Evolutionary conservation across 2,797 vertebrate species (phyloP), one percentile per base, ranked within the genome.

Genomic region (Cossypha niveicapilla): DNA sequence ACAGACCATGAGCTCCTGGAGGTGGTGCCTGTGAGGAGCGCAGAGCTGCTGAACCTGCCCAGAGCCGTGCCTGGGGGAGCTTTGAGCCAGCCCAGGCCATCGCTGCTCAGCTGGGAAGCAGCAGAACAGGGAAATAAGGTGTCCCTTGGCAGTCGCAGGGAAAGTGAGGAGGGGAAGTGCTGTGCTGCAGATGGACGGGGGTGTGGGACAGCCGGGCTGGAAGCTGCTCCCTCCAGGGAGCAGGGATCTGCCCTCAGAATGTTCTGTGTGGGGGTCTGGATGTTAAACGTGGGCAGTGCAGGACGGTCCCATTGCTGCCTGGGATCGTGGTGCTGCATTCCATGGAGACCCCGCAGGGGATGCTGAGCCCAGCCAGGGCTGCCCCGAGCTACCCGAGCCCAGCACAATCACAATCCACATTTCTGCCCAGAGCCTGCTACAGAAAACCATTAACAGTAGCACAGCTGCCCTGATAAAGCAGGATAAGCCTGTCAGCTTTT

Each of bases 241-340:
- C 7, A 5, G 34, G 34, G 32, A 30, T 15, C 1, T 2, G 30
- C 56, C 30, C 35, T 65, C 13, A 0, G 60, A 3, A 23, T 3
- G 25, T 21, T 30, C 50, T 34, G 50, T 13, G 30, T 9, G 11
- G 45, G 34, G 10, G 1, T n/a, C 17, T 51, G 54, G 70, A 3
- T 58, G 72, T 21, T 14, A 30, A 45, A 42, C 47, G 4, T 0
- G 6, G 51, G 21, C 30, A 53, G n/a, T 1, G 41, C 63, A 27
- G 23, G n/a, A 42, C 0, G 0, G 39, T 19, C 45, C 56, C 1
- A 0, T 30, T 53, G 37, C 47, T 2, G 1, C 2, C 0, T 0
- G n/a, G 47, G 51, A n/a, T 19, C 0, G 0, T 34, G 39, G 62
- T 3, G 27, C 51, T 85, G 78, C 44, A 23, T 62, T 47, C 51